These are phyloP conservation scores for Serrognathus titanus DNA, from an alignment of 2,888 invertebrate genomes.

Conservation along the genomic window DNA sequence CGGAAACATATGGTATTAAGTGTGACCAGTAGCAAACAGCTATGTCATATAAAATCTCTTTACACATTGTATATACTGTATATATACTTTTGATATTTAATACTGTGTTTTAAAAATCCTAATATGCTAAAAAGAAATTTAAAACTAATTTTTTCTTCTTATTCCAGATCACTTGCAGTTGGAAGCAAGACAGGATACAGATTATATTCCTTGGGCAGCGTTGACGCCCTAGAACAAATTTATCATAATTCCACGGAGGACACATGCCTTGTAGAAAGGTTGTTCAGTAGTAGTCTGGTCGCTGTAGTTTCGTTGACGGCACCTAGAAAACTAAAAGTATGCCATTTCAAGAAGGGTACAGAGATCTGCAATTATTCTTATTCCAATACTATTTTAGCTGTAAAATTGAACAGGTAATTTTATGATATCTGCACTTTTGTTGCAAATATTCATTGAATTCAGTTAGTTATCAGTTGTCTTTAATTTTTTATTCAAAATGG, in stretches of 20 bases:
- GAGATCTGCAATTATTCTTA: constrained; percentile 96
- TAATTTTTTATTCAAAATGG: no score
- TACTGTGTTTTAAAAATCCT: constrained; percentile 10
- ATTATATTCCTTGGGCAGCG: constrained; percentile 73
- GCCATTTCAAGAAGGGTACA: constrained; percentile 95
- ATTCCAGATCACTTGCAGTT: constrained; percentile 81
- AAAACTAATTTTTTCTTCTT: constrained; percentile 9
- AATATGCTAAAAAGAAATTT: background rate
- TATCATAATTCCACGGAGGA: constrained; percentile 83
- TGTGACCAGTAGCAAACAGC: no score
- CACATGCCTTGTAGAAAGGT: constrained; percentile 88
- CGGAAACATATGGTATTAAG: no score
- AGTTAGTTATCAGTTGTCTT: no score
- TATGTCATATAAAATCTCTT: no score
- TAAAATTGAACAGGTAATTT: constrained; percentile 87
- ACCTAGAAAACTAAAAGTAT: constrained; percentile 88
- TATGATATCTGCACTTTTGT: no score
- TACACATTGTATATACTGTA: no score
- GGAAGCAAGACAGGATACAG: constrained; percentile 89
- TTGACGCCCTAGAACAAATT: constrained; percentile 85
- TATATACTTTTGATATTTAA: no score
- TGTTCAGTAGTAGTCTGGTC: constrained; percentile 95
- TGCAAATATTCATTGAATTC: no score
- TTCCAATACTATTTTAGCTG: constrained; percentile 92
- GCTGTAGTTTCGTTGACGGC: constrained; percentile 90